Base-by-base conservation (phyloP, 2,888 invertebrate species). In the Cerceris ruficornis region DNA sequence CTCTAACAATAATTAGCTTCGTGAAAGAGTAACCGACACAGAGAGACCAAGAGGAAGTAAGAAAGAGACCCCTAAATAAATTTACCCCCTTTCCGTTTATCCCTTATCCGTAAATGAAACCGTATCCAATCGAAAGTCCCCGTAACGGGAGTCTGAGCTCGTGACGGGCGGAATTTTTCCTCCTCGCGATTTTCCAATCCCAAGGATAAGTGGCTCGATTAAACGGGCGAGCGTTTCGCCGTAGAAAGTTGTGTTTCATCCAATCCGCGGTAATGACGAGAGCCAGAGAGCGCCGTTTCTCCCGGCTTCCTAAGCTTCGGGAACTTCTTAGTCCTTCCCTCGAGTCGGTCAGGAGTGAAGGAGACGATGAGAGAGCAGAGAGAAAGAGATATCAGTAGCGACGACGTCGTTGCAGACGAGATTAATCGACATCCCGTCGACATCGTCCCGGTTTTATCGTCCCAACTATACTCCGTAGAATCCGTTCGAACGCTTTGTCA, bases 401-500 rank as follows among this genome's bases (percentile, higher is more conserved):
- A 59, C 72, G 61, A 64, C 66, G 69, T 65, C 72, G 76, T 69
- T 55, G 72, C 69, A 58, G 78, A 71, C 78, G 81, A 81, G 81
- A 81, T 81, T 81, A 81, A 81, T 82, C 82, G 82, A 77, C 79
- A 72, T 70, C 70, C 74, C 70, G 74, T 75, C 79, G 75, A 70
- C 75, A 65, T 81, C 81, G 74, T 73, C 68, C 73, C 68, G 78
- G 82, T 82, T 82, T 82, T 82, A 82, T 82, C 82, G 82, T 52
- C 70, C 68, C 54, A 49, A 64, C 76, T 79, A 65, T 74, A 73
- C 68, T 57, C 39, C 72, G 79, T 58, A 67, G 61, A 72, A 82
- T 79, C 82, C 76, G 76, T 71, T 79, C 79, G 71, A 76, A 71
- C 79, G 71, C 82, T 82, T 82, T 82, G 82, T 82, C 82, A 82